Conservation (phyloP, 2,888 invertebrate genomes). For the Cerceris ruficornis region DNA sequence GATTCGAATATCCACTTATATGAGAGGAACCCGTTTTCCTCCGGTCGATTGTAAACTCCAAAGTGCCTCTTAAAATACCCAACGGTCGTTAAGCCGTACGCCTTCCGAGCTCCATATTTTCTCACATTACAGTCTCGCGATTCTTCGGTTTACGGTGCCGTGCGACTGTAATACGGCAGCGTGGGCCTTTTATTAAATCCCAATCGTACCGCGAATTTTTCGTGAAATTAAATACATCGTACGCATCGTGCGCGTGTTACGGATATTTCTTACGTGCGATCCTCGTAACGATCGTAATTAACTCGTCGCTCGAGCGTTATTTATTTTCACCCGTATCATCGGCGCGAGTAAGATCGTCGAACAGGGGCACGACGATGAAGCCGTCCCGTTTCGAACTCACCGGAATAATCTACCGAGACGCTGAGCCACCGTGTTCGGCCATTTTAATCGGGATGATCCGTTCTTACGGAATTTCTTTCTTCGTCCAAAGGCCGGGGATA, state of each 20-base stretch:
- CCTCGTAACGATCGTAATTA: conserved; percentile 32
- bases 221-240: not conserved
- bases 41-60: conserved; percentile 3
- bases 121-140: conserved; percentile 21
- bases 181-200: conserved; percentile 17
- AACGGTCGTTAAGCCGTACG: conserved; percentile 27
- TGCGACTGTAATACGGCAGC: not conserved
- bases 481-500: conserved; percentile 3
- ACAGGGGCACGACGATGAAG: conserved; percentile 34
- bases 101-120: conserved; percentile 14
- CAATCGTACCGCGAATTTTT: conserved; percentile 17
- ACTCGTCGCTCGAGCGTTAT: conserved; percentile 23
- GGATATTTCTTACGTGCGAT: conserved; percentile 2
- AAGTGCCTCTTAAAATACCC: conserved; percentile 15
- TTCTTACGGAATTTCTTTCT: conserved; percentile 21
- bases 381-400: conserved; percentile 33
- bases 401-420: conserved; percentile 53
- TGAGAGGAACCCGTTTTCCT: conserved; percentile 7
- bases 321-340: conserved; percentile 26
- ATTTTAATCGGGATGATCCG: conserved; percentile 54
- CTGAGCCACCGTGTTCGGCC: conserved; percentile 41
- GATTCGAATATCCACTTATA: conserved; percentile 21
- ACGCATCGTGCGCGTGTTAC: not conserved
- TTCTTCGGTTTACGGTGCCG: conserved; percentile 12
- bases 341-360: conserved; percentile 25